Conservation (phyloP, 2,888 invertebrate species). For the Philaethria dido region DNA sequence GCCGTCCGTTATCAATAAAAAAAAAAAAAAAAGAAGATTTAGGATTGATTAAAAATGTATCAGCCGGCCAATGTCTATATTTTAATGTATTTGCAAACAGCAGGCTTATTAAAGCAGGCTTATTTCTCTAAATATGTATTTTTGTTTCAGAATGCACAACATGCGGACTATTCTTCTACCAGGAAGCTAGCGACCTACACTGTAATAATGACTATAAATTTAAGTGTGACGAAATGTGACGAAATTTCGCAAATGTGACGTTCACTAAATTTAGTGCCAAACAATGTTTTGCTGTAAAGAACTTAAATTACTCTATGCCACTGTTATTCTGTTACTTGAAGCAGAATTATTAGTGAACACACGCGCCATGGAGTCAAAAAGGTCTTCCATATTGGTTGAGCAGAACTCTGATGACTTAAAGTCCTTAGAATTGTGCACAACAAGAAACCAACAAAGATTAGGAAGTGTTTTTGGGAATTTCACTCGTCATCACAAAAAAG, state of each 20-base stretch:
- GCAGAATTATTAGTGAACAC: conserved; percentile 73
- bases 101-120: background rate
- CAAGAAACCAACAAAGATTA: conserved; percentile 73
- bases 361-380: conserved; percentile 75
- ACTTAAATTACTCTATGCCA: conserved; percentile 77
- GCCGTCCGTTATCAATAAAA: too few species aligned
- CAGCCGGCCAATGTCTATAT: too few species aligned
- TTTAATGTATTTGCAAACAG: too few species aligned
- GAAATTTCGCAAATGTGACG: conserved; percentile 68
- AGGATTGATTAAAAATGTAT: too few species aligned
- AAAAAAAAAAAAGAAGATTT: too few species aligned
- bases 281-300: conserved; percentile 81
- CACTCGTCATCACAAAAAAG: conserved; percentile 79
- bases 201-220: conserved; percentile 78
- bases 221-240: conserved; percentile 62
- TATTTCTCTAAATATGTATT: conserved; percentile 25
- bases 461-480: conserved; percentile 79
- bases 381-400: conserved; percentile 71
- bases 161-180: conserved; percentile 54
- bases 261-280: conserved; percentile 66
- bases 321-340: conserved; percentile 74
- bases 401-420: conserved; percentile 74
- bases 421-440: conserved; percentile 72
- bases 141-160: conserved; percentile 65
- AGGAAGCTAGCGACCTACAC: conserved; percentile 44